Evolutionary conservation across 2,888 invertebrate genomes (phyloP).

Genomic region (Calameuta idolon): DNA sequence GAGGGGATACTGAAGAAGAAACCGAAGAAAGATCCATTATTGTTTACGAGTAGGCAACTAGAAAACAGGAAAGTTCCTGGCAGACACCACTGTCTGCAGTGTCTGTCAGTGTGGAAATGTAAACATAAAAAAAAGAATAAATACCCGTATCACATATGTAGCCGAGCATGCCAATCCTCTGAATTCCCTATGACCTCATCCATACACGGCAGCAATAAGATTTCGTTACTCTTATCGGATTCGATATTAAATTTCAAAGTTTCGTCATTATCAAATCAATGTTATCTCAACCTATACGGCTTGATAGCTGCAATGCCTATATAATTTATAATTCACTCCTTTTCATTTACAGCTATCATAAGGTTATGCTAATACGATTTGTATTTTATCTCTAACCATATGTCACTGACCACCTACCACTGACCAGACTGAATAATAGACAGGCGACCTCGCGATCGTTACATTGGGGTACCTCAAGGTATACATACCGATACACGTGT

Average conservation of each 20-base stretch:
- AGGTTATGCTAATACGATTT: conserved; percentile 57
- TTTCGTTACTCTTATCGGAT: neutral
- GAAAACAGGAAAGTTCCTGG: neutral
- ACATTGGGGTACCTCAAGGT: conserved; percentile 18
- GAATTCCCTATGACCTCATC: neutral
- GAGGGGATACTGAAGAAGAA: neutral
- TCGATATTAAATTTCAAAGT: neutral
- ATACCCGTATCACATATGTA: neutral
- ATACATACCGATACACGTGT: conserved; percentile 6
- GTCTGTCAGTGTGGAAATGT: neutral
- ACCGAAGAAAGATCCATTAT: conserved; percentile 10
- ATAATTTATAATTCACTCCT: conserved; percentile 50
- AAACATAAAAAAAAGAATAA: no score
- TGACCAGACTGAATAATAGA: conserved; percentile 44
- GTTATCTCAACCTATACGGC: conserved; percentile 49
- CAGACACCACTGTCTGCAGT: neutral
- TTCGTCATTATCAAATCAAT: conserved; percentile 14
- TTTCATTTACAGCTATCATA: conserved; percentile 48
- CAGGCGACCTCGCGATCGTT: conserved; percentile 32
- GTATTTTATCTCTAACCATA: conserved; percentile 53
- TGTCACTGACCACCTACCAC: conserved; percentile 62
- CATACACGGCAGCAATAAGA: neutral
- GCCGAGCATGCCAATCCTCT: neutral
- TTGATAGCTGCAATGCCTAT: conserved; percentile 13
- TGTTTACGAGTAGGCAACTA: neutral